These are phyloP conservation scores for Cottus gobio DNA, from an alignment of 2,113 vertebrate species.

Conservation along the genomic window DNA sequence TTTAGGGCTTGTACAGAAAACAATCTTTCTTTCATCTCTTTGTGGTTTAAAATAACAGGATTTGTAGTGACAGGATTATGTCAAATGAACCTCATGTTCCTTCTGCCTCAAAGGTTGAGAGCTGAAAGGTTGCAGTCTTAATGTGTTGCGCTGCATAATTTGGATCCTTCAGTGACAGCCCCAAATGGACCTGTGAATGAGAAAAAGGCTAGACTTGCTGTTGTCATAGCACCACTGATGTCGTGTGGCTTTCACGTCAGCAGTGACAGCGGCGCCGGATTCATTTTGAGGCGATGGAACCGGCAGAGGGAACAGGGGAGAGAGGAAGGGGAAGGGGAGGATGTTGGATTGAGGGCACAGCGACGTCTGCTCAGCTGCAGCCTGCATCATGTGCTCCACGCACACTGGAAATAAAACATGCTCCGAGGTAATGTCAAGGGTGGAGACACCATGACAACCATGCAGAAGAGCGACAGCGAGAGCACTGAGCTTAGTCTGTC, in stretches of 20 bases:
- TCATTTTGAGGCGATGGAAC: slow-evolving; percentile 56
- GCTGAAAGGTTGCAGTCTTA: slow-evolving; percentile 40
- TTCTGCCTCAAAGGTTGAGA: slow-evolving; percentile 1
- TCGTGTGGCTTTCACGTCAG: slow-evolving; percentile 65
- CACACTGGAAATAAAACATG: slow-evolving; percentile 44
- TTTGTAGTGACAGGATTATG: not conserved
- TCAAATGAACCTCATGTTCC: slow-evolving; percentile 11
- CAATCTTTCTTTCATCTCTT: not conserved
- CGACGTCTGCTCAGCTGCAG: slow-evolving; percentile 28
- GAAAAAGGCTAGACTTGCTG: slow-evolving; percentile 56
- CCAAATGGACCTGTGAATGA: slow-evolving; percentile 68
- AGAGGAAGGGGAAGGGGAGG: not conserved
- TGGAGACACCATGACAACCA: slow-evolving; percentile 34
- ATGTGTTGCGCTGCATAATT: slow-evolving; percentile 46
- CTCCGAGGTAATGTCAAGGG: slow-evolving; percentile 36
- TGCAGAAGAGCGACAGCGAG: slow-evolving; percentile 3
- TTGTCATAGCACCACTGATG: slow-evolving; percentile 79
- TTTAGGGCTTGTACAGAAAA: not conserved
- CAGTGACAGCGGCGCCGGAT: slow-evolving; percentile 60
- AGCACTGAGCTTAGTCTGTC: slow-evolving; percentile 20
- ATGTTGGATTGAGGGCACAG: slow-evolving; percentile 15
- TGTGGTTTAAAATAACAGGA: not conserved
- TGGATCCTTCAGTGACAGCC: slow-evolving; percentile 30
- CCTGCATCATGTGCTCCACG: slow-evolving; percentile 62
- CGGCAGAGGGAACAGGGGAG: slow-evolving; percentile 21